Evolutionary conservation across 2,113 vertebrate species (phyloP), one percentile per base, ranked within the genome.

Genomic region (Malurus elegans): DNA sequence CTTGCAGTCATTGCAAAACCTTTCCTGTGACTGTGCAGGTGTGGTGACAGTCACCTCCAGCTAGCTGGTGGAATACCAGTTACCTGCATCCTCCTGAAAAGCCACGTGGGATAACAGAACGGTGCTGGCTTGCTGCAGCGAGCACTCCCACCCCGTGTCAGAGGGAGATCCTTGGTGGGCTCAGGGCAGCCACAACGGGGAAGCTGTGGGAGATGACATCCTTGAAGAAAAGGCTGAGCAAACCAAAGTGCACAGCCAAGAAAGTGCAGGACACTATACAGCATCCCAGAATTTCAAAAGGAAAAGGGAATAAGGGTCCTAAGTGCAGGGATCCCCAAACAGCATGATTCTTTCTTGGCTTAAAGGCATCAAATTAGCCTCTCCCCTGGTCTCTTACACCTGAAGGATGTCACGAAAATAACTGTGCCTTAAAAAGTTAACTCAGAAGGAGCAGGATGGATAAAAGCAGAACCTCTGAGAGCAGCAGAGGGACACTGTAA

Each of bases 101-200:
- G 5, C 32, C 48, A 64, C 1, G 1, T 2, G 28, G 10, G 36
- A 32, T 9, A 45, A 61, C 24, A 73, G 78, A 65, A 86, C 6
- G 16, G 57, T 32, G 25, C 54, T 86, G 50, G 31, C 18, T 82
- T 71, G 9, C 17, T 60, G 75, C 53, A 75, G 8, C 8, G 15
- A 79, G 25, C 29, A 4, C 47, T 60, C 18, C 31, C 5, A 44
- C 0, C 4, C n/a, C 20, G 10, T 14, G 5, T 0, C 0, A 0
- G 45, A 72, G 9, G 12, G 36, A 53, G 32, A 73, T 61, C n/a
- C 23, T 57, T 2, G 2, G 21, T 36, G 42, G 42, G 23, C 23
- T 72, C 45, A 73, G n/a, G 4, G 18, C 21, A 53, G 47, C 8
- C 2, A 1, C 0, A 2, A 79, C 65, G 14, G 23, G 18, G 14